A percentile compares a stretch with the other conserved stretches of the same genome.
phyloP scores from a whole-genome alignment of 2,888 invertebrate species.

The Polymixis lichenea region DNA sequence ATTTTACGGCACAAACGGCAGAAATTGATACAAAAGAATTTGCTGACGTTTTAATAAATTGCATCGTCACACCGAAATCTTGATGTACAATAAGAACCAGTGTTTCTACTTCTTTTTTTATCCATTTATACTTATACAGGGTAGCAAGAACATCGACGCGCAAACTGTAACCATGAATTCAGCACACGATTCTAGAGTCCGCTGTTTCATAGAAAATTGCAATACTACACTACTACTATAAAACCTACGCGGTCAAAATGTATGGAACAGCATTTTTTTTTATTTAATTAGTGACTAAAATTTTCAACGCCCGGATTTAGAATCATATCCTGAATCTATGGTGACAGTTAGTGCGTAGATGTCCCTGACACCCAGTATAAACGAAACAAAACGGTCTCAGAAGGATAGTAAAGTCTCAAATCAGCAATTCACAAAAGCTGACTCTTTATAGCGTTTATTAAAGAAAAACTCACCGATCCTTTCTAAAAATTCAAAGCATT shows the following conservation, averaged over 20 bases:
- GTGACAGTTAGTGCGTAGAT: too few relatives aligned
- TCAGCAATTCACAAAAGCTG: slow-evolving; percentile 12
- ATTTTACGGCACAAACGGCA: not conserved
- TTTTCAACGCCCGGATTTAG: too few relatives aligned
- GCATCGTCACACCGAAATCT: not conserved
- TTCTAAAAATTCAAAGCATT: slow-evolving; percentile 4
- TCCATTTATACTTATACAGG: not conserved
- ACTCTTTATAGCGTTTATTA: slow-evolving; percentile 4
- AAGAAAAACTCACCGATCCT: not conserved
- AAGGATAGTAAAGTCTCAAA: not conserved
- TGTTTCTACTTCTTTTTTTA: not conserved
- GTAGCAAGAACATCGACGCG: too few relatives aligned
- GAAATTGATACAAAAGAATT: not conserved
- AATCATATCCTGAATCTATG: too few relatives aligned
- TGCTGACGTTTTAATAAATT: not conserved
- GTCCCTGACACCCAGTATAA: too few relatives aligned
- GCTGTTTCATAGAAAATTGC: too few relatives aligned
- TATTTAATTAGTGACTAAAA: too few relatives aligned
- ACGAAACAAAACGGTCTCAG: not conserved
- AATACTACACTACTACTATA: too few relatives aligned
- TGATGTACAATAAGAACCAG: not conserved
- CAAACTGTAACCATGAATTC: too few relatives aligned
- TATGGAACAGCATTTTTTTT: too few relatives aligned
- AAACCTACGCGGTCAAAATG: too few relatives aligned
- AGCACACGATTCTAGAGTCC: too few relatives aligned